Base-by-base conservation (phyloP, 37 sponge, comb jelly and placozoan species). In the Halisarca cf. caerulea region DNA sequence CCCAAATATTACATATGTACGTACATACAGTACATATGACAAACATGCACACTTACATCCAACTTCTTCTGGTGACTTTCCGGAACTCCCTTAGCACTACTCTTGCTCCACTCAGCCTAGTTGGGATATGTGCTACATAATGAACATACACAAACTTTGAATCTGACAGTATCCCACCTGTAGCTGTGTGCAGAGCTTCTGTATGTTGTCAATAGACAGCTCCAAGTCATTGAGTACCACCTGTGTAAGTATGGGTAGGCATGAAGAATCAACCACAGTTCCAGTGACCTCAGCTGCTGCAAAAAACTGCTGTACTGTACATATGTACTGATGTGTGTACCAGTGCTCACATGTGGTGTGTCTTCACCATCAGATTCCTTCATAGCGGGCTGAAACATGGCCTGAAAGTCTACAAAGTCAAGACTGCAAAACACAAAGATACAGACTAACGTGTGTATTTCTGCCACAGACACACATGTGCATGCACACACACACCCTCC, bases 211-310 rank as follows among this genome's bases (percentile, higher is more conserved):
- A 60, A 85, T 86, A 32, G 87, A 85, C 21, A 94, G 83, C 58
- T 94, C 92, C 79, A 89, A 70, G 66, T 94, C 89, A 69, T 88
- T 91, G 25, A 90, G 59, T 3, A 86, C 87, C 5, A 94, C 77
- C 94, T 94, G 55, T 43, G 73, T 11, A 47, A 6, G 11, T 6
- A 47, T n/a, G n/a, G n/a, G n/a, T n/a, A n/a, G n/a, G n/a, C n/a
- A n/a, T n/a, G n/a, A n/a, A n/a, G 51, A 47, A 47, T 47, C 51
- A 6, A 47, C 51, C 51, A n/a, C n/a, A n/a, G n/a, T n/a, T n/a
- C n/a, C n/a, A n/a, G n/a, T n/a, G n/a, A n/a, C n/a, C n/a, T n/a
- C n/a, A n/a, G n/a, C n/a, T n/a, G n/a, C n/a, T n/a, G 11, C 51
- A 47, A 47, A 6, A 47, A 47, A 47, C 51, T n/a, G n/a, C n/a